Conservation (phyloP, 2,888 invertebrate genomes). For the Biston stratarius region DNA sequence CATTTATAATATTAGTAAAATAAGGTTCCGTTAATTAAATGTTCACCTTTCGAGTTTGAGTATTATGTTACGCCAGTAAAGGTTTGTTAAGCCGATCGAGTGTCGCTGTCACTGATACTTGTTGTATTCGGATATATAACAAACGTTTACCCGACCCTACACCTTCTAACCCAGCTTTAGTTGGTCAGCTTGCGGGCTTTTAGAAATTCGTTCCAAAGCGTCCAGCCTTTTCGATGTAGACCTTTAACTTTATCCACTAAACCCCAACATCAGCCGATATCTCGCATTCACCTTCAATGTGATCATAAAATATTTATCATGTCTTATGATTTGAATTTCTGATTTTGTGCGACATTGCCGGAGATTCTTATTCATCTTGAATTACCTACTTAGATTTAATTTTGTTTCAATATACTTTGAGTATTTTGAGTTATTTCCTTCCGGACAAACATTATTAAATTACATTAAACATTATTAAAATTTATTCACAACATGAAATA, state of each 20-base stretch:
- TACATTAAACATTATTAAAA: background rate
- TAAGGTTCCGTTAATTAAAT: background rate
- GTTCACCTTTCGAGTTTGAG: background rate
- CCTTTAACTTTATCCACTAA: slow-evolving; percentile 38
- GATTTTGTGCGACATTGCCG: slow-evolving; percentile 36
- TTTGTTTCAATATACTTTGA: background rate
- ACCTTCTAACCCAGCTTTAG: slow-evolving; percentile 26
- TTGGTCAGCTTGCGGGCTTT: slow-evolving; percentile 32
- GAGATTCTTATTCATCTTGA: slow-evolving; percentile 29
- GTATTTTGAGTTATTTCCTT: background rate
- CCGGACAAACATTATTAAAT: background rate
- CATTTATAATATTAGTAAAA: no score
- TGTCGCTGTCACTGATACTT: slow-evolving; percentile 9
- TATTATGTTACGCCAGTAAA: slow-evolving; percentile 1
- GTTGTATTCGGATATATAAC: slow-evolving; percentile 15
- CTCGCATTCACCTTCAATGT: slow-evolving; percentile 24
- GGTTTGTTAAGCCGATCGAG: slow-evolving; percentile 8
- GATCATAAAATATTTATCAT: slow-evolving; percentile 40
- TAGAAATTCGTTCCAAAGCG: slow-evolving; percentile 34
- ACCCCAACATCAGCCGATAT: slow-evolving; percentile 35
- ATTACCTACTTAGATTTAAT: slow-evolving; percentile 24
- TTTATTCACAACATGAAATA: background rate
- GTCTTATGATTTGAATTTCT: slow-evolving; percentile 38
- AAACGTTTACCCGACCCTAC: slow-evolving; percentile 29
- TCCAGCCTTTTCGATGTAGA: slow-evolving; percentile 41